Evolutionary conservation across 2,888 invertebrate species (phyloP).

Genomic region (Drosophila yooni): DNA sequence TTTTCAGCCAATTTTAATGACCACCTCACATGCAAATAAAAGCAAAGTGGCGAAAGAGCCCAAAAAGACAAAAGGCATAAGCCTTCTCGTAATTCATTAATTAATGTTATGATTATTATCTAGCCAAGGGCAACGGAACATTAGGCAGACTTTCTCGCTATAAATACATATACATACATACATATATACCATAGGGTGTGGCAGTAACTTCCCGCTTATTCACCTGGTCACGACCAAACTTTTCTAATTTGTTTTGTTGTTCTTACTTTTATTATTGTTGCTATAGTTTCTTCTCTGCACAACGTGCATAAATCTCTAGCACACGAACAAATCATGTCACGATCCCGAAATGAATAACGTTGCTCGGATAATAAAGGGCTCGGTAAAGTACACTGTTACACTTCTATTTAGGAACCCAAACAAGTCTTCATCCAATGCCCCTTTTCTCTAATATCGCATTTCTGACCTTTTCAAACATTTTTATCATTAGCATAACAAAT

Average conservation of each 20-base stretch:
- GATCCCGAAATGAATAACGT: slow-evolving; percentile 52
- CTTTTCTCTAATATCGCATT: neutral
- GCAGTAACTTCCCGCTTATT: slow-evolving; percentile 31
- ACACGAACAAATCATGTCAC: slow-evolving; percentile 57
- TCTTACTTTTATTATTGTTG: slow-evolving; percentile 21
- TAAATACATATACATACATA: neutral
- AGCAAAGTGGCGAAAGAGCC: slow-evolving; percentile 22
- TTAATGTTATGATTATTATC: slow-evolving; percentile 71
- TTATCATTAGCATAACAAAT: neutral
- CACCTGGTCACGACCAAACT: slow-evolving; percentile 58
- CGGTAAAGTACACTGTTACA: neutral
- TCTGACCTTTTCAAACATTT: neutral
- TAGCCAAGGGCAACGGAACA: slow-evolving; percentile 25
- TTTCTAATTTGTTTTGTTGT: slow-evolving; percentile 64
- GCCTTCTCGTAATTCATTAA: slow-evolving; percentile 63
- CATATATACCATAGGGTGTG: slow-evolving; percentile 6
- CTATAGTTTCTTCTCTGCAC: slow-evolving; percentile 17
- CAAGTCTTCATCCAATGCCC: neutral
- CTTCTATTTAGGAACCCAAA: neutral
- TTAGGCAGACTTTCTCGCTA: slow-evolving; percentile 21
- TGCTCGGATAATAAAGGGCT: neutral
- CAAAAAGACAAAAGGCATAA: slow-evolving; percentile 46
- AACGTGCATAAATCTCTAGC: slow-evolving; percentile 48
- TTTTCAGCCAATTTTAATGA: slow-evolving; percentile 51
- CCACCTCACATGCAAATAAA: slow-evolving; percentile 52